A percentile compares a stretch with the other conserved stretches of the same genome.
Conservation (phyloP, 1,140 invertebrate species). For the Acromyrmex charruanus region DNA sequence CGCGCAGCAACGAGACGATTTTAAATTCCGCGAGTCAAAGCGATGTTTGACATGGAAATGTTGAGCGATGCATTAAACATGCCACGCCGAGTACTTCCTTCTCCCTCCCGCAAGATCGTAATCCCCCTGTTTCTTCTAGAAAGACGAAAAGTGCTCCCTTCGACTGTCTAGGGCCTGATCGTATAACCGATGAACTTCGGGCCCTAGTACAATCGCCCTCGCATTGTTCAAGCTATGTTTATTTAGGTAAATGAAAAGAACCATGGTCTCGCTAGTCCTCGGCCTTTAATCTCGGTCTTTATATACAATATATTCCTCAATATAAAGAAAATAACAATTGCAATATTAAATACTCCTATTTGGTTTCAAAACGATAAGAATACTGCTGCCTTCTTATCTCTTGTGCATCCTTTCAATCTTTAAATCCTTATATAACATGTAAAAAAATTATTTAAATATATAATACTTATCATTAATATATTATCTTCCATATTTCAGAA, state of each 20-base stretch:
- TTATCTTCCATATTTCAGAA: background rate
- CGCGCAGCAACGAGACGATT: conserved; percentile 76
- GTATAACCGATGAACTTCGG: conserved; percentile 43
- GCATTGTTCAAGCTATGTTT: conserved; percentile 81
- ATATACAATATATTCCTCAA: conserved; percentile 59
- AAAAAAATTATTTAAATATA: background rate
- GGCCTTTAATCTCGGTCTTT: conserved; percentile 72
- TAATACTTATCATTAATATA: background rate
- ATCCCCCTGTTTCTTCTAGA: conserved; percentile 17
- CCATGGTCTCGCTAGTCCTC: conserved; percentile 22
- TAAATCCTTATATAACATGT: background rate
- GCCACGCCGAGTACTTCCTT: conserved; percentile 77
- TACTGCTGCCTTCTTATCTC: background rate
- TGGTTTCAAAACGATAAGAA: background rate
- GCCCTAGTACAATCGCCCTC: conserved; percentile 52
- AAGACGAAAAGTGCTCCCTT: conserved; percentile 55
- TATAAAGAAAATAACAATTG: background rate
- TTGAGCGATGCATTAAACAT: conserved; percentile 86
- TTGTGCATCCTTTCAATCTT: background rate
- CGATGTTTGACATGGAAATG: conserved; percentile 87
- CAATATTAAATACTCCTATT: background rate
- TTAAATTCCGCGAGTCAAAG: conserved; percentile 86
- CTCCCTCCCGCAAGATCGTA: conserved; percentile 63
- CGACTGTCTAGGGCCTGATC: background rate
- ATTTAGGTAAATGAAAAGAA: conserved; percentile 85